These are phyloP conservation scores for Paratilapia polleni DNA, from an alignment of 2,113 vertebrate species.

Conservation along the genomic window DNA sequence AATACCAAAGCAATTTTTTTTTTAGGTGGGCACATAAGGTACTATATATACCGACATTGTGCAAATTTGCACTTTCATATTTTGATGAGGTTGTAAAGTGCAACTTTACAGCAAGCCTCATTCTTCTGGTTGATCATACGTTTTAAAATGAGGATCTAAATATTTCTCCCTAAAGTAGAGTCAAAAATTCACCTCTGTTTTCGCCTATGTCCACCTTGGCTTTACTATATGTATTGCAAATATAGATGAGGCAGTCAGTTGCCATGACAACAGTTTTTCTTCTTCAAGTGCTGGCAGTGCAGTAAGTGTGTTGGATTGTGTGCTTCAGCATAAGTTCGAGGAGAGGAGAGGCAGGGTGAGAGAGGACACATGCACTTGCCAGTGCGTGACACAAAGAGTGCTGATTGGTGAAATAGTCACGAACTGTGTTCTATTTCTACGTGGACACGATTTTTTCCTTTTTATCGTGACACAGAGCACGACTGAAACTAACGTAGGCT, in stretches of 20 bases:
- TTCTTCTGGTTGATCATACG: background rate
- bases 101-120: background rate
- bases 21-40: background rate
- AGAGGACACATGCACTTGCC: conserved; percentile 5
- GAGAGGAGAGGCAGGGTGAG: background rate
- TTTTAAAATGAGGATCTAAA: background rate
- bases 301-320: conserved; percentile 3
- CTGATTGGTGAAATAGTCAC: background rate
- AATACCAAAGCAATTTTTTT: background rate
- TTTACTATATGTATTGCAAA: conserved; percentile 6
- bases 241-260: conserved; percentile 18
- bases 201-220: background rate
- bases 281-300: conserved; percentile 33
- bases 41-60: background rate
- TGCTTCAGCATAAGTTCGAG: background rate
- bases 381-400: background rate
- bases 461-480: no score
- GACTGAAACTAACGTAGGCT: background rate
- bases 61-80: background rate
- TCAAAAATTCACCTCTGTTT: background rate
- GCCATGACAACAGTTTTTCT: conserved; percentile 63
- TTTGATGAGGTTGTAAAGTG: background rate
- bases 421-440: background rate
- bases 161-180: background rate
- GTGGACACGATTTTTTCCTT: no score